Evolutionary conservation across 2,113 vertebrate genomes (phyloP).

Genomic region (Nothocercus julius): DNA sequence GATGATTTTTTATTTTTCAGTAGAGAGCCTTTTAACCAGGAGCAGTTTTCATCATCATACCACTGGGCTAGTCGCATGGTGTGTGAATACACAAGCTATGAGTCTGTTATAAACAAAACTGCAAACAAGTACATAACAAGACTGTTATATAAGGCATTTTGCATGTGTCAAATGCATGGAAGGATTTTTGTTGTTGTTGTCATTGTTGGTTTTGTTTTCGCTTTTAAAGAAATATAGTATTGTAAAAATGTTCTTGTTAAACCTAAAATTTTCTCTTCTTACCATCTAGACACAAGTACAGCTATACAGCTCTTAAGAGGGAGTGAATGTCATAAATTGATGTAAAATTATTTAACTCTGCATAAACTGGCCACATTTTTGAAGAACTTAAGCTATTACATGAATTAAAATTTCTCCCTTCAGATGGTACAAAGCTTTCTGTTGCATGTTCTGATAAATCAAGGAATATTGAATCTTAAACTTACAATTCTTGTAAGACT

Average conservation of each 20-base stretch:
- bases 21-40: background rate
- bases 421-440: conserved; percentile 31
- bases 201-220: background rate
- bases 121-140: background rate
- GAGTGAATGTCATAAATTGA: background rate
- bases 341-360: conserved; percentile 30
- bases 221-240: background rate
- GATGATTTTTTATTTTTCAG: background rate
- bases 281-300: background rate
- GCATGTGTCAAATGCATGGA: background rate
- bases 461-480: conserved; percentile 11
- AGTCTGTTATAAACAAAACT: background rate
- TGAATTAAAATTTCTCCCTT: conserved; percentile 42
- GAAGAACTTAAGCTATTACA: conserved; percentile 9
- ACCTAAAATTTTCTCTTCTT: background rate
- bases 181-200: background rate
- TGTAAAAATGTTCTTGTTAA: background rate
- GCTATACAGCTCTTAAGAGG: background rate
- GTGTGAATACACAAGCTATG: background rate
- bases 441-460: conserved; percentile 13
- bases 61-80: background rate
- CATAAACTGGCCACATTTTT: conserved; percentile 33
- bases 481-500: background rate
- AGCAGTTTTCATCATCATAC: background rate
- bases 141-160: background rate